Percentiles rank a stretch among this genome's conserved stretches.
Evolutionary conservation across 2,888 invertebrate genomes (phyloP).

Genomic region (Galerucella nymphaeae): DNA sequence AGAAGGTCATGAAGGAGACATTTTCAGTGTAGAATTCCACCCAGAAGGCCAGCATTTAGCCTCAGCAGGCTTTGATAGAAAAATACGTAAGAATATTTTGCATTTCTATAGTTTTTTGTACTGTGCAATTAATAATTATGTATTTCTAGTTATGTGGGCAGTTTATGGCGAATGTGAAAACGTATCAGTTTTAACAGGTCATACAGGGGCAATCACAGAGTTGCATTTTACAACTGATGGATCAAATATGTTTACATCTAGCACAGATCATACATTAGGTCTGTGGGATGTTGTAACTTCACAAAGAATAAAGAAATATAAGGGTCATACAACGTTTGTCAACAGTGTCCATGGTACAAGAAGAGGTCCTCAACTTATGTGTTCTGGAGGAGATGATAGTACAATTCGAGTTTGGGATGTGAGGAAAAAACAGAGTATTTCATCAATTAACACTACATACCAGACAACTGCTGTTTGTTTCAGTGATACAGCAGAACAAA

Average conservation of each 20-base stretch:
- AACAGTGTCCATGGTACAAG: constrained; percentile 82
- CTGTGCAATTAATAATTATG: constrained; percentile 1
- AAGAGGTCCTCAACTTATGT: constrained; percentile 89
- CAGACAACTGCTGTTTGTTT: constrained; percentile 90
- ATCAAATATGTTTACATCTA: constrained; percentile 86
- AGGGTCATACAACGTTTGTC: constrained; percentile 83
- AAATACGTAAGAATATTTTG: constrained; percentile 81
- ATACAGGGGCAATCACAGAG: constrained; percentile 96
- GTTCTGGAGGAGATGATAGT: constrained; percentile 95
- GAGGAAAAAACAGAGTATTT: constrained; percentile 83
- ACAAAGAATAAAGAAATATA: constrained; percentile 87
- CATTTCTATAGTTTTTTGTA: not conserved
- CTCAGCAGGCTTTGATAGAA: constrained; percentile 94
- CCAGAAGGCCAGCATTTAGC: constrained; percentile 96
- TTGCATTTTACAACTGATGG: constrained; percentile 89
- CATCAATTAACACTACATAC: constrained; percentile 77
- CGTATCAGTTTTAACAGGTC: constrained; percentile 91
- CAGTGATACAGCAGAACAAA: constrained; percentile 95
- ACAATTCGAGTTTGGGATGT: constrained; percentile 94
- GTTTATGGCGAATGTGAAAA: constrained; percentile 99
- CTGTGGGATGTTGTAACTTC: constrained; percentile 96
- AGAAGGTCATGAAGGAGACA: constrained; percentile 97
- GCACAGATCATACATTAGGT: constrained; percentile 94
- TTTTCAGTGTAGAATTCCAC: constrained; percentile 93
- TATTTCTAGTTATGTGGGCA: constrained; percentile 86